A percentile compares a stretch with the other conserved stretches of the same genome.
Conservation (phyloP, 2,113 vertebrate species). For the Pollimyrus isidori region DNA sequence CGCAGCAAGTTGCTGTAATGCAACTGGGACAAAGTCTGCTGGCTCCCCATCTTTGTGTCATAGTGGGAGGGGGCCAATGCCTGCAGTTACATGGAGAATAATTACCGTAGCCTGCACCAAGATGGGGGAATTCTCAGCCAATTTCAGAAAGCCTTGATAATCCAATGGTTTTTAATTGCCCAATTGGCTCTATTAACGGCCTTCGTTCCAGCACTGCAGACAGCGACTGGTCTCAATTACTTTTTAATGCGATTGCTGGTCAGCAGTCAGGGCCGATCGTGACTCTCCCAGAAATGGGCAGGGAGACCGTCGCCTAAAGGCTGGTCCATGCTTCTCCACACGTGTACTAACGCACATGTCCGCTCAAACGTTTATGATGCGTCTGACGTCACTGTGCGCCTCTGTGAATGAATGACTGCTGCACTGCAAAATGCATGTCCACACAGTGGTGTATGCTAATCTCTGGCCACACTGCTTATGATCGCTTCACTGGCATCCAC, state of each 20-base stretch:
- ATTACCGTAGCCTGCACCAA: neutral
- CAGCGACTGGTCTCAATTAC: neutral
- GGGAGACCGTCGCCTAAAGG: neutral
- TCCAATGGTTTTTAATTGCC: slow-evolving; percentile 23
- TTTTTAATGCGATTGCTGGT: slow-evolving; percentile 4
- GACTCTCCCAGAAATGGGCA: neutral
- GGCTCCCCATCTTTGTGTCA: neutral
- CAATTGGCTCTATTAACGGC: slow-evolving; percentile 8
- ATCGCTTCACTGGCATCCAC: too few species aligned
- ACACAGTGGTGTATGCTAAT: too few species aligned
- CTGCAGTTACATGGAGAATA: neutral
- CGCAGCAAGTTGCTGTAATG: neutral
- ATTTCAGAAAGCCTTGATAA: slow-evolving; percentile 15
- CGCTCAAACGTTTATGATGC: too few species aligned
- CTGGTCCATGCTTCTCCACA: too few species aligned
- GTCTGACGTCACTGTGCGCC: too few species aligned
- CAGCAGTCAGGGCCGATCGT: neutral
- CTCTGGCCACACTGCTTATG: too few species aligned
- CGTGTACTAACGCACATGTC: too few species aligned
- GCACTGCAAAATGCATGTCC: too few species aligned
- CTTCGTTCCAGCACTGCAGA: neutral
- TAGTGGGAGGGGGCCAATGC: neutral
- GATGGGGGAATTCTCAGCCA: neutral
- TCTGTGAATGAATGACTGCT: too few species aligned
- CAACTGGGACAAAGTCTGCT: neutral